Evolutionary conservation across 2,797 vertebrate species (phyloP).

Genomic region (Spinus olivaceus): DNA sequence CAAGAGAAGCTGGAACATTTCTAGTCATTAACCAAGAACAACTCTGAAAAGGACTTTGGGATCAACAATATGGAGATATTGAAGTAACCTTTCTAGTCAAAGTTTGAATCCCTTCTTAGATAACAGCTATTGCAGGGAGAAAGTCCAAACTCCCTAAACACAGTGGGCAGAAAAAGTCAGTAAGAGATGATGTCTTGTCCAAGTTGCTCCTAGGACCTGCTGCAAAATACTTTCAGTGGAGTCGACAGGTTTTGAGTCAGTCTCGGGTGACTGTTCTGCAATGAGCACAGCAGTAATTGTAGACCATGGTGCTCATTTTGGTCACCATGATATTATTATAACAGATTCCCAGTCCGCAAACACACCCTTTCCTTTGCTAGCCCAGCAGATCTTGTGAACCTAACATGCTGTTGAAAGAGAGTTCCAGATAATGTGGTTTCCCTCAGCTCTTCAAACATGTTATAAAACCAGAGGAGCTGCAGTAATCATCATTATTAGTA

Average conservation of each 20-base stretch:
- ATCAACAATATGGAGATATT: background rate
- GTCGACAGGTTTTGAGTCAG: background rate
- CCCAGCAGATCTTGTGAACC: background rate
- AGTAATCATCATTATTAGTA: conserved; percentile 4
- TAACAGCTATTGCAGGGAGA: background rate
- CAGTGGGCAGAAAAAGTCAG: background rate
- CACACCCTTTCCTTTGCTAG: background rate
- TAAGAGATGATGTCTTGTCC: background rate
- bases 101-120: background rate
- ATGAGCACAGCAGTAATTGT: background rate
- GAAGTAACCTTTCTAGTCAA: background rate
- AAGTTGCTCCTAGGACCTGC: background rate
- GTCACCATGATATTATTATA: background rate
- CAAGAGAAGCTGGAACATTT: background rate
- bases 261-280: background rate
- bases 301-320: background rate
- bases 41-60: background rate
- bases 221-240: background rate
- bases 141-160: background rate
- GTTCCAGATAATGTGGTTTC: conserved; percentile 10
- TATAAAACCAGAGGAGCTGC: background rate
- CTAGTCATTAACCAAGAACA: background rate
- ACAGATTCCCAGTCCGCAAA: background rate
- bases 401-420: conserved; percentile 8
- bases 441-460: background rate